Evolutionary conservation across 2,888 invertebrate genomes (phyloP), one percentile per base, ranked within the genome.

Genomic region (Shargacucullia verbasci): DNA sequence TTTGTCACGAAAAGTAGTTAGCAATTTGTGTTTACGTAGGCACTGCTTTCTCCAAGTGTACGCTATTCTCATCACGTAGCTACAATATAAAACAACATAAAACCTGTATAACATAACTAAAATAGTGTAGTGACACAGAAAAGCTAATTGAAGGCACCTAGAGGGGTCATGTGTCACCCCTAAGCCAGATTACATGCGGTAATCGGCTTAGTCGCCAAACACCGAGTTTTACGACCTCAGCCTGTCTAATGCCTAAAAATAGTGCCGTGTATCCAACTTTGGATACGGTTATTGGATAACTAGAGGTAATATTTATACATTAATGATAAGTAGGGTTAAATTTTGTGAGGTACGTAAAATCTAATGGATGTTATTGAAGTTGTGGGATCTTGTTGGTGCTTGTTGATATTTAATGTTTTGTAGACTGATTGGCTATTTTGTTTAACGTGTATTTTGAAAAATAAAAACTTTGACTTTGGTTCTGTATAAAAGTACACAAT

Each of bases 141-240:
- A 81, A 79, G 81, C 80, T 83, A 86, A 87, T 85, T 86, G 86
- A 85, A 86, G 82, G 78, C 78, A 79, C 62, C 33, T 55, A 69
- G 66, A 74, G 72, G 75, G 70, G 73, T 79, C 80, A 78, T 81
- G 72, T 80, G 78, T 79, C 78, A 77, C 63, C 64, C 66, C 65
- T 70, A 68, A 74, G 73, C 78, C 80, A 78, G 87, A 86, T 88
- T 87, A 88, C 87, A 84, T 66, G 73, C 73, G 73, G 84, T 88
- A 88, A 88, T 86, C 88, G 83, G 85, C 86, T 88, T 87, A 84
- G 81, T 76, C 76, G 80, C 75, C 79, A 79, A 85, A 86, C 80
- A 78, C 77, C 73, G 79, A 82, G 82, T 86, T 86, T 84, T 82
- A 84, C 82, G 84, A 74, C 58, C 50, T 44, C 11, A 34, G 25